phyloP scores from a whole-genome alignment of 1,140 invertebrate species.

The Andrena cerasifolii region DNA sequence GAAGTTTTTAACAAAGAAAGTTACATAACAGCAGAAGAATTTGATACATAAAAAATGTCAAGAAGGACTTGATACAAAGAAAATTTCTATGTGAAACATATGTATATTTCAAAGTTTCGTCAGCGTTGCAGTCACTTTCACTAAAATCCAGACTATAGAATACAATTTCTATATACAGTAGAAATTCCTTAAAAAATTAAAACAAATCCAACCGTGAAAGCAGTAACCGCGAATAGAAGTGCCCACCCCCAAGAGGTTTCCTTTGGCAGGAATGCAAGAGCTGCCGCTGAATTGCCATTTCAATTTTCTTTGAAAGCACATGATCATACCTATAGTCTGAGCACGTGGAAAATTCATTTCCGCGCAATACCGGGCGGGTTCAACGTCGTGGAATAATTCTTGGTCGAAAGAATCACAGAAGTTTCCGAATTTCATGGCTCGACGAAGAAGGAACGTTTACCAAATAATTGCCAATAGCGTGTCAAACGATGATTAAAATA shows the following conservation, averaged over 20 bases:
- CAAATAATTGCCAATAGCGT: background rate
- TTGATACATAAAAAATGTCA: too few relatives aligned
- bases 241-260: conserved; percentile 51
- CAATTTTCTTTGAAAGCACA: background rate
- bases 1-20: too few relatives aligned
- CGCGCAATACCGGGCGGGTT: background rate
- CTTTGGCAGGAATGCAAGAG: conserved; percentile 69
- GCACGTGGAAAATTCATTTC: background rate
- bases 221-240: conserved; percentile 61
- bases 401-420: background rate
- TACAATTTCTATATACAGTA: too few relatives aligned
- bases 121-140: too few relatives aligned
- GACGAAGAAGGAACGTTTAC: background rate
- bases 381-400: background rate
- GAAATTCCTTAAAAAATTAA: background rate
- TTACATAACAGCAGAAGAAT: too few relatives aligned
- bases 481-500: conserved; percentile 1
- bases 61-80: too few relatives aligned
- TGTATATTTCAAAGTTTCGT: too few relatives aligned
- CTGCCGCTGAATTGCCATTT: background rate
- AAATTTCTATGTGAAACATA: too few relatives aligned
- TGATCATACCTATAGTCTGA: too few relatives aligned
- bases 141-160: too few relatives aligned
- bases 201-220: background rate
- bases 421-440: too few relatives aligned